phyloP scores from a whole-genome alignment of 2,888 invertebrate species.

The Hirtodrosophila cameraria region DNA sequence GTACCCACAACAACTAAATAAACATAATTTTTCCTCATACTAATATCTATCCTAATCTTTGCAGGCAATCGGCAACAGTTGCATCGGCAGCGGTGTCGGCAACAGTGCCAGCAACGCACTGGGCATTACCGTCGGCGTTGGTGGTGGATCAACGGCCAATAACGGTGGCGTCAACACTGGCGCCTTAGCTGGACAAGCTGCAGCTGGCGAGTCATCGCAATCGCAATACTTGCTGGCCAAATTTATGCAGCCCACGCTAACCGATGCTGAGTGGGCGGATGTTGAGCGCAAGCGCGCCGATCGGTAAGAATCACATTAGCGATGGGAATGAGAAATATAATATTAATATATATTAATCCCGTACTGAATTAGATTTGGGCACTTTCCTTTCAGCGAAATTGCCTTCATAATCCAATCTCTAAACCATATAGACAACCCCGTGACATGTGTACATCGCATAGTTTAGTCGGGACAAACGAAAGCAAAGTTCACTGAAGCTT shows the following conservation, averaged over 20 bases:
- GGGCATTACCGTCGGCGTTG: constrained; percentile 74
- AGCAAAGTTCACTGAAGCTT: too few relatives aligned
- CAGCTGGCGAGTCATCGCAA: constrained; percentile 67
- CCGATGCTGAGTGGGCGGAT: constrained; percentile 85
- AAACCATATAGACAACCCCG: too few relatives aligned
- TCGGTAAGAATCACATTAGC: constrained; percentile 80
- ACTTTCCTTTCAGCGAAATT: too few relatives aligned
- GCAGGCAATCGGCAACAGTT: constrained; percentile 71
- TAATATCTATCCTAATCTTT: constrained; percentile 19
- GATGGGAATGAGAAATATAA: too few relatives aligned
- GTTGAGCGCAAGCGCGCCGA: constrained; percentile 87
- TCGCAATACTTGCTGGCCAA: constrained; percentile 84
- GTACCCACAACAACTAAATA: constrained; percentile 48
- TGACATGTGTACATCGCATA: too few relatives aligned
- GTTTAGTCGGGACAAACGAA: too few relatives aligned
- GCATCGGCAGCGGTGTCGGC: constrained; percentile 62
- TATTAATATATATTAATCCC: too few relatives aligned
- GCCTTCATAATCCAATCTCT: too few relatives aligned
- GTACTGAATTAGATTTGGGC: too few relatives aligned
- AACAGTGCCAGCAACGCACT: constrained; percentile 70
- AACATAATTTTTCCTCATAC: neutral
- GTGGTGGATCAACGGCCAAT: constrained; percentile 62
- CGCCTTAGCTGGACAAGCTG: constrained; percentile 52
- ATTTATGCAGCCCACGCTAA: constrained; percentile 85
- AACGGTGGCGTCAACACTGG: constrained; percentile 59